Evolutionary conservation across 2,888 invertebrate genomes (phyloP).

Genomic region (Podabrus alpinus): DNA sequence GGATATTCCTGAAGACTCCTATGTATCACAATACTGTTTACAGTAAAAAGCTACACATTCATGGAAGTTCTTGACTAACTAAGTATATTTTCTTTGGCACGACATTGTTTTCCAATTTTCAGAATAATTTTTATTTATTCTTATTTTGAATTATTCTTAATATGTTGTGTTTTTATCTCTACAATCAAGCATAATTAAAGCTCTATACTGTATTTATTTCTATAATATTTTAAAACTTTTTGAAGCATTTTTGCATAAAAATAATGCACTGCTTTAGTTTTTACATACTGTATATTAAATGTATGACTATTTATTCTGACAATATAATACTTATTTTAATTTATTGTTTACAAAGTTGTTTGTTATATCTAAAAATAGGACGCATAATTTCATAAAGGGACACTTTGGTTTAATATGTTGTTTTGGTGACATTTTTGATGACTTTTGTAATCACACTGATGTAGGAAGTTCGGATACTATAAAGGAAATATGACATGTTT

Average conservation of each 20-base stretch:
- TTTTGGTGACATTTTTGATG: background rate
- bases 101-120: too few species aligned
- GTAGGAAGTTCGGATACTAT: background rate
- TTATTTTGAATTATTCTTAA: background rate
- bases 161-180: background rate
- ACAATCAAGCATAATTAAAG: background rate
- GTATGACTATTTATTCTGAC: background rate
- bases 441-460: background rate
- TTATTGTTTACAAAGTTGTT: background rate
- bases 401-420: background rate
- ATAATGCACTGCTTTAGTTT: background rate
- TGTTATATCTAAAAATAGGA: background rate
- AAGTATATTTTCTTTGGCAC: too few species aligned
- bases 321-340: background rate
- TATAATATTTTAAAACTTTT: background rate
- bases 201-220: background rate
- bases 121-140: too few species aligned
- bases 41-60: too few species aligned
- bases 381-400: background rate
- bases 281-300: background rate
- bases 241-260: background rate
- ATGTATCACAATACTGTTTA: too few species aligned
- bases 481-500: background rate
- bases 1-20: too few species aligned
- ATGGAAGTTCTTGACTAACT: too few species aligned